A percentile compares a stretch with the other conserved stretches of the same genome.
These are phyloP conservation scores for Pseudocheirus occidentalis DNA, from an alignment of 2,797 vertebrate species.

Conservation along the genomic window DNA sequence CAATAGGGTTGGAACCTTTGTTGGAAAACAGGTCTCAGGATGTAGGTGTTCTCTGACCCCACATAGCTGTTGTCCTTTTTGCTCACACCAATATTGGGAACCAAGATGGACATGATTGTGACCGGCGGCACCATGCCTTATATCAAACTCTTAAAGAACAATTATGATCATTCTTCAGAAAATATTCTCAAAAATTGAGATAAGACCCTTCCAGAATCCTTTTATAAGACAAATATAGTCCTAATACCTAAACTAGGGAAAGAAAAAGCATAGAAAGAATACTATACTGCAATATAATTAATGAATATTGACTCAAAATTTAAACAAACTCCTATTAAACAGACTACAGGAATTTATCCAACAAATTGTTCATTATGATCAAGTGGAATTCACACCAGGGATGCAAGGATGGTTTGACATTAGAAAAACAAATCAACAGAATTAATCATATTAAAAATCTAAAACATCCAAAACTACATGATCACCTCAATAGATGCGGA, in stretches of 20 bases:
- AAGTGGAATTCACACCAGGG: neutral
- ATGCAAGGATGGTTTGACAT: neutral
- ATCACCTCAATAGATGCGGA: neutral
- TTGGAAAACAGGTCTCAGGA: too few species aligned
- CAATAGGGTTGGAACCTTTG: slow-evolving; percentile 91
- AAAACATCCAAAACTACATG: neutral
- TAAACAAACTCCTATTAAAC: neutral
- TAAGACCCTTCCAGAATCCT: neutral
- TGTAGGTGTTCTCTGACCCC: too few species aligned
- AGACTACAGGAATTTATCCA: neutral
- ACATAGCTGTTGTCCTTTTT: too few species aligned
- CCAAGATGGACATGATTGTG: too few species aligned
- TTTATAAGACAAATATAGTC: neutral
- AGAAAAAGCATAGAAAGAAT: neutral
- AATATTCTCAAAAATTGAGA: neutral
- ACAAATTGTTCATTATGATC: neutral
- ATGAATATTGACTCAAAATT: neutral
- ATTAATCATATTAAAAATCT: neutral
- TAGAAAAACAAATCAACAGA: neutral
- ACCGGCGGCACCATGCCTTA: too few species aligned
- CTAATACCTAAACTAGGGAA: neutral
- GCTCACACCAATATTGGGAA: too few species aligned
- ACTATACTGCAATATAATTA: neutral
- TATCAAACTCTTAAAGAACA: neutral
- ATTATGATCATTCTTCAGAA: neutral